Base-by-base conservation (phyloP, 2,113 vertebrate species). In the Orthonyx spaldingii region DNA sequence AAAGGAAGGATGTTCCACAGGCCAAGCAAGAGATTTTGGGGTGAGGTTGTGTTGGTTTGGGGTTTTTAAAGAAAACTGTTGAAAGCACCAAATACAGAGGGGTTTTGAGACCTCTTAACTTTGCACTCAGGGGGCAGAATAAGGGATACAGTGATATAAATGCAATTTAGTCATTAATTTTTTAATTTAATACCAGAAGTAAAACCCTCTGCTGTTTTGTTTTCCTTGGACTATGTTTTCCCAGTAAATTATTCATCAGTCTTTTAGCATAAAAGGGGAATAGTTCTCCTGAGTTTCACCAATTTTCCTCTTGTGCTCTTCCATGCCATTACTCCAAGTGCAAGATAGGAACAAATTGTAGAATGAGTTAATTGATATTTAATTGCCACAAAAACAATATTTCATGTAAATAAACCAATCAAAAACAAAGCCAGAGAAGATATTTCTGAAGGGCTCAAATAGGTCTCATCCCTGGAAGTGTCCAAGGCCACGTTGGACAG, bases 221-320 rank as follows among this genome's bases (percentile, higher is more conserved):
- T 87, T 77, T 52, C 39, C 47, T 77, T 33, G 20, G 37, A 22
- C 10, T 46, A 0, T 55, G 4, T 47, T 76, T 71, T 79, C 53
- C 53, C 32, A 63, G 47, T 57, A 96, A 96, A 95, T 35, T 91
- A 83, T 69, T 91, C 84, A 87, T 94, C 84, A 89, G 44, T 50
- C 19, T 87, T 82, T 96, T 92, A 96, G 80, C 56, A 95, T 56
- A 89, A 87, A 97, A 85, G 91, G 71, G 64, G 85, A 93, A 37
- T 76, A 89, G 83, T 96, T 89, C 66, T 68, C 16, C 50, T 39
- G 33, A 32, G 71, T 97, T 97, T 92, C 70, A 65, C 85, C 41
- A 61, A 2, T 83, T 93, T 59, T 84, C 80, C 22, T 85, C 60
- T 95, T 93, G 76, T 91, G 75, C 60, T 91, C 68, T 65, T 96